Conservation (phyloP, 2,113 vertebrate genomes). For the Periophthalmus modestus region DNA sequence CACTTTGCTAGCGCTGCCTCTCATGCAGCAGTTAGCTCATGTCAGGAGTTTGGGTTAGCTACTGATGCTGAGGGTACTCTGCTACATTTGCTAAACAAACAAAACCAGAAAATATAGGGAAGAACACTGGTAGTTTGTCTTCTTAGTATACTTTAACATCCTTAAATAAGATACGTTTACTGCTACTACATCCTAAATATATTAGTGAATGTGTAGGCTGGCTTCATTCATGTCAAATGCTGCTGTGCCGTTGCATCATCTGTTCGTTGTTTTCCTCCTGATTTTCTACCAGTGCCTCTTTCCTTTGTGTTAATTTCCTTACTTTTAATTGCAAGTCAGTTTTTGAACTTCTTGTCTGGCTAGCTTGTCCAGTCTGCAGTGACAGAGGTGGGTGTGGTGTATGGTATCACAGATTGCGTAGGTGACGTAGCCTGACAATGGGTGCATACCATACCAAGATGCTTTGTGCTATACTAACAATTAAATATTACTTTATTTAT, state of each 20-base stretch:
- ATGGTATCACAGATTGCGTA: conserved; percentile 23
- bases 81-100: background rate
- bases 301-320: background rate
- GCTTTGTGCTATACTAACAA: background rate
- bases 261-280: background rate
- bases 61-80: conserved; percentile 9
- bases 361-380: conserved; percentile 2
- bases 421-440: conserved; percentile 5
- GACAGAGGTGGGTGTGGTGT: conserved; percentile 60
- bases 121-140: background rate
- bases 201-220: background rate
- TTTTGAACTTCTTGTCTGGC: conserved; percentile 25
- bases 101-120: background rate
- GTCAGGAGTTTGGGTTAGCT: conserved; percentile 18
- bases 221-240: conserved; percentile 1
- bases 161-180: background rate
- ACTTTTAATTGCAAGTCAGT: background rate
- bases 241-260: conserved; percentile 8
- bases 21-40: conserved; percentile 32
- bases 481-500: background rate
- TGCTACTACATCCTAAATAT: background rate
- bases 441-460: background rate
- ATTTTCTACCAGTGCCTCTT: background rate
- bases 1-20: conserved; percentile 14
- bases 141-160: background rate